Conservation (phyloP, 1,140 invertebrate genomes). For the Saccostrea glomerata region DNA sequence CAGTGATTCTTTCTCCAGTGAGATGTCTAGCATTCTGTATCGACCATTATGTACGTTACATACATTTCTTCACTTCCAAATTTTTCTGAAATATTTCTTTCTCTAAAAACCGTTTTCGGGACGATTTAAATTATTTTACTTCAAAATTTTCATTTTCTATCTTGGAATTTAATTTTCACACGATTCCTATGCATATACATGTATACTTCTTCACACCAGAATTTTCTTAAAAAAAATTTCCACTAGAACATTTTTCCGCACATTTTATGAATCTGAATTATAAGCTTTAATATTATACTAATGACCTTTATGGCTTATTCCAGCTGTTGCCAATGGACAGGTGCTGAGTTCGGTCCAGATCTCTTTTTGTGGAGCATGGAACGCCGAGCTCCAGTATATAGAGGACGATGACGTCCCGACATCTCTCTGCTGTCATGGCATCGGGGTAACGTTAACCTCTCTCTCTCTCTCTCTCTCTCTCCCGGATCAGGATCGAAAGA, state of each 20-base stretch:
- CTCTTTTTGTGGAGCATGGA: slow-evolving; percentile 66
- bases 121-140: no score
- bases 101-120: no score
- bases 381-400: slow-evolving; percentile 58
- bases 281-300: neutral
- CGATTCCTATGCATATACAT: no score
- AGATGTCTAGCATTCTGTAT: slow-evolving; percentile 62
- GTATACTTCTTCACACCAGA: no score
- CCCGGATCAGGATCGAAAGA: no score
- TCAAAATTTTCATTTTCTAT: no score
- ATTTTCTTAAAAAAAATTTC: neutral
- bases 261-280: neutral
- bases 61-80: no score
- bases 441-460: slow-evolving; percentile 63
- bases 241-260: neutral
- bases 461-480: neutral
- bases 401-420: slow-evolving; percentile 66
- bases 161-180: no score
- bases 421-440: slow-evolving; percentile 65
- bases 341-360: slow-evolving; percentile 61
- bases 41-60: slow-evolving; percentile 56
- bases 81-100: no score
- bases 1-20: slow-evolving; percentile 70
- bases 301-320: neutral
- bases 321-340: slow-evolving; percentile 69